Conservation (phyloP, 2,797 vertebrate genomes). For the Falco cherrug region DNA sequence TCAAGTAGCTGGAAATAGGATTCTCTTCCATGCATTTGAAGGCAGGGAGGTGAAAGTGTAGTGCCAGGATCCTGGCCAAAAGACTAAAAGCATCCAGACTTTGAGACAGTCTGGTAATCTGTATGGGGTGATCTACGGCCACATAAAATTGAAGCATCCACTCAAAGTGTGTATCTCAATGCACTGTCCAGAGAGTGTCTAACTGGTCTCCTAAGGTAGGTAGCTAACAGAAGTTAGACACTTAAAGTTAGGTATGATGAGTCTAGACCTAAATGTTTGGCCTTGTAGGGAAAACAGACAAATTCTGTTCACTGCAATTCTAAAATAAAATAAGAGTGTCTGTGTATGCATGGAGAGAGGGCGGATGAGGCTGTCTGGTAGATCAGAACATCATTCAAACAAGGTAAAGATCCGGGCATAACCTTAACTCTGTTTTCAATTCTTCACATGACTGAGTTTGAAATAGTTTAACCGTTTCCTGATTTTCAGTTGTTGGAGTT, state of each 20-base stretch:
- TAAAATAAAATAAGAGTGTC: neutral
- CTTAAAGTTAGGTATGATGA: neutral
- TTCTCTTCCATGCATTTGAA: fast-evolving
- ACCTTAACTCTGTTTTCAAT: neutral
- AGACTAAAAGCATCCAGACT: neutral
- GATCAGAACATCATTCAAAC: neutral
- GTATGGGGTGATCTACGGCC: neutral
- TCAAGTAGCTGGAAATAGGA: neutral
- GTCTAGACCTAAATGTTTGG: neutral
- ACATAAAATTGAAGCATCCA: neutral
- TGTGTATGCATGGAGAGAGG: neutral
- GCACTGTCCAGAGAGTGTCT: neutral
- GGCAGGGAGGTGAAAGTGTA: neutral
- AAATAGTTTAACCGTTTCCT: neutral
- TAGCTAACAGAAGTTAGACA: neutral
- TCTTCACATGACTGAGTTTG: neutral
- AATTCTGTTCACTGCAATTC: neutral
- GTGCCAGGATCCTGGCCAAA: neutral
- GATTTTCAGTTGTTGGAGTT: neutral
- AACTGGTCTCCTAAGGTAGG: neutral
- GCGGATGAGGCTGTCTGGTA: neutral
- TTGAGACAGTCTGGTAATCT: neutral
- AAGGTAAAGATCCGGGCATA: neutral
- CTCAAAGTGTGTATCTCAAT: fast-evolving
- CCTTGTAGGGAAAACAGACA: neutral